Percentiles rank a stretch among this genome's conserved stretches.
Evolutionary conservation across 2,888 invertebrate species (phyloP).

Genomic region (Lingula anatina): DNA sequence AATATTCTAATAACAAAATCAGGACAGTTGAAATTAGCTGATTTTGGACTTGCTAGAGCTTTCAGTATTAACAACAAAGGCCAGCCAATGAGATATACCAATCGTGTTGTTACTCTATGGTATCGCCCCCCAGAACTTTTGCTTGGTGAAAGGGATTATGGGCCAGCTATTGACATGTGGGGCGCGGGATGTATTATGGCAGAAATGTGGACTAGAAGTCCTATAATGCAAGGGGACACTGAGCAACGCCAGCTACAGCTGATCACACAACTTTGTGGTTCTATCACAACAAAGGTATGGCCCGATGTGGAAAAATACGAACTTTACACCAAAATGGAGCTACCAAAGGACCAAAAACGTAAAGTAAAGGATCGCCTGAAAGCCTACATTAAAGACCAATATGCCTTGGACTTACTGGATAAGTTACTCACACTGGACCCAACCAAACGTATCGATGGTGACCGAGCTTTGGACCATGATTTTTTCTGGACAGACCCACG

Average conservation of each 20-base stretch:
- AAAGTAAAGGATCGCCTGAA: slow-evolving; percentile 59
- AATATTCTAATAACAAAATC: slow-evolving; percentile 95
- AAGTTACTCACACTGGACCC: slow-evolving; percentile 89
- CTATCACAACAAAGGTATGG: slow-evolving; percentile 90
- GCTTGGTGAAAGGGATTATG: slow-evolving; percentile 76
- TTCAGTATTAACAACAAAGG: slow-evolving; percentile 84
- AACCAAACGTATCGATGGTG: slow-evolving; percentile 77
- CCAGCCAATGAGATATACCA: slow-evolving; percentile 85
- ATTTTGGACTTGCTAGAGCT: slow-evolving; percentile 94
- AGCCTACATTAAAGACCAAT: slow-evolving; percentile 84
- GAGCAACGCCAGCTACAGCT: slow-evolving; percentile 93
- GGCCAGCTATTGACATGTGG: slow-evolving; percentile 90
- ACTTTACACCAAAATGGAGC: slow-evolving; percentile 60
- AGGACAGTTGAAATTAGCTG: slow-evolving; percentile 82
- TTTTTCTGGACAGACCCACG: slow-evolving; percentile 98
- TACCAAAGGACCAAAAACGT: slow-evolving; percentile 44
- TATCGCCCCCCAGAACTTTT: slow-evolving; percentile 63
- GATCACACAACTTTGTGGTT: slow-evolving; percentile 93
- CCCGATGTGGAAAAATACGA: slow-evolving; percentile 80
- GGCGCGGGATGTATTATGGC: slow-evolving; percentile 98
- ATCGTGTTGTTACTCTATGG: slow-evolving; percentile 95
- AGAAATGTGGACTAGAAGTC: slow-evolving; percentile 94
- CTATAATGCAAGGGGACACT: slow-evolving; percentile 72
- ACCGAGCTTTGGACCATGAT: slow-evolving; percentile 91
- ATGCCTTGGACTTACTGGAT: slow-evolving; percentile 89